Evolutionary conservation across 2,797 vertebrate species (phyloP), one percentile per base, ranked within the genome.

Genomic region (Channa striata): DNA sequence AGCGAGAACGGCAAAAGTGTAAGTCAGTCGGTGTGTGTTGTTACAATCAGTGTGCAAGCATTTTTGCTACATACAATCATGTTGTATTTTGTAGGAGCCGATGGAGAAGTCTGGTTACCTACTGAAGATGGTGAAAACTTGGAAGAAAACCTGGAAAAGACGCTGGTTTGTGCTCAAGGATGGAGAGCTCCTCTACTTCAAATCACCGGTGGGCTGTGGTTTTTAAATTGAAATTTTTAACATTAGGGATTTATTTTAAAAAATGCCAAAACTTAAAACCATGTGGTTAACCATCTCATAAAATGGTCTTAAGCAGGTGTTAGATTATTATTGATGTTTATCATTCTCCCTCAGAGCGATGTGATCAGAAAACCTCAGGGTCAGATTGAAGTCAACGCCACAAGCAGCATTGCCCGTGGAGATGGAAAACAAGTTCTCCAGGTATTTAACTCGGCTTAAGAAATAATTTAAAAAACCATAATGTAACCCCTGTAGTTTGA

Each of bases 81-180:
- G 6, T 17, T 30, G 9, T 34, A 3, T 78, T 39, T 34, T 62
- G 14, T 71, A 99, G 98, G 97, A 99, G 66, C 95, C 93, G 0
- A 94, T 99, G 92, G 97, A 99, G 91, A 99, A 99, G 91, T 99
- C 98, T 11, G 98, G 97, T 2, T 99, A 99, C 88, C 94, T 99
- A 82, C 83, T 99, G 83, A 99, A 99, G 93, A 98, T 99, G 97
- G 95, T 98, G 33, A 95, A 93, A 84, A 96, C 96, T 9, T 98
- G 95, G 95, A 95, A 97, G 85, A 98, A 98, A 89, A 97, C 96
- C 7, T 99, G 98, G 97, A 99, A 97, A 87, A 93, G 98, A 80
- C 94, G 95, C 73, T 99, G 97, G 97, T 99, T 99, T 86, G 96
- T 99, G 67, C 96, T 99, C 44, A 99, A 98, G 94, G 97, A 97